A percentile compares a stretch with the other conserved stretches of the same genome.
Conservation (phyloP, 2,797 vertebrate genomes). For the Acridotheres tristis region DNA sequence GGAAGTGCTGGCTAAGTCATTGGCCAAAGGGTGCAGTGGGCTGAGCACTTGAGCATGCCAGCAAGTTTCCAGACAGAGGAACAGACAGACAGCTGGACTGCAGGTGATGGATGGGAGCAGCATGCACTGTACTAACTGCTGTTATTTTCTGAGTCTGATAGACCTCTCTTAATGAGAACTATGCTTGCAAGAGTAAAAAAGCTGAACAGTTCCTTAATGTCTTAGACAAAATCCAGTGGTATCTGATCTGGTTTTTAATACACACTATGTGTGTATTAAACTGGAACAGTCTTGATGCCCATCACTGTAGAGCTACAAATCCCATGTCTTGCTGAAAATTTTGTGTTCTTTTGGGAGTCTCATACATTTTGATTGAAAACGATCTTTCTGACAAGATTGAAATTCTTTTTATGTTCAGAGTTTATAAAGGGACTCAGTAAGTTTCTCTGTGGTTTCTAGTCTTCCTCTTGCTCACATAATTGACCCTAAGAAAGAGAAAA, state of each 20-base stretch:
- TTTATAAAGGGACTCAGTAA: background rate
- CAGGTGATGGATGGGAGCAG: background rate
- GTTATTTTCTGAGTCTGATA: background rate
- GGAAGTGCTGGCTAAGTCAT: background rate
- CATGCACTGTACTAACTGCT: background rate
- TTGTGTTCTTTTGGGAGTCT: background rate
- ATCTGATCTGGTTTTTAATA: background rate
- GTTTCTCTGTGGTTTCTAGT: background rate
- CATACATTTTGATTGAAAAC: background rate
- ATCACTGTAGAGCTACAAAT: background rate
- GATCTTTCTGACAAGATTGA: background rate
- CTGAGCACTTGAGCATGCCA: background rate
- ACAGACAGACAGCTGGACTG: background rate
- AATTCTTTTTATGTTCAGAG: background rate
- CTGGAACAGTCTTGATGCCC: background rate
- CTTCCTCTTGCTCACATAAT: background rate
- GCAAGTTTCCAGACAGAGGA: background rate
- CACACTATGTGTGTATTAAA: background rate
- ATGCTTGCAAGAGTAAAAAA: background rate
- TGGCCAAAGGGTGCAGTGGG: background rate
- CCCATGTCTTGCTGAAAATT: background rate
- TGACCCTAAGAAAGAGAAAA: constrained; percentile 1
- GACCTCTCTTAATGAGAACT: background rate
- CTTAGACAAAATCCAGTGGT: background rate
- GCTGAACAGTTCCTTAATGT: background rate